These are phyloP conservation scores for Cheiracanthium punctorium DNA, from an alignment of 2,888 invertebrate species.

Conservation along the genomic window DNA sequence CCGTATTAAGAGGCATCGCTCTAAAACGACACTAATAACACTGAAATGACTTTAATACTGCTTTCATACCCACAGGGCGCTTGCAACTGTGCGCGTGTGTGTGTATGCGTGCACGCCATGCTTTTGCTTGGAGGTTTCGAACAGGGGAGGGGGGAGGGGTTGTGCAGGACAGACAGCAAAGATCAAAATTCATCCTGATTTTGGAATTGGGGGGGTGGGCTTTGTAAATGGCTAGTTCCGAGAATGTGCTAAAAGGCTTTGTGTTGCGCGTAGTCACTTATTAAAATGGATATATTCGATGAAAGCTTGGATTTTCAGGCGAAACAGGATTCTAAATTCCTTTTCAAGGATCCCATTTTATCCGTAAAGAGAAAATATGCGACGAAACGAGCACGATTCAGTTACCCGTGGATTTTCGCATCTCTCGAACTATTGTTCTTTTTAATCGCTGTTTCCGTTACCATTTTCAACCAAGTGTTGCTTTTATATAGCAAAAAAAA, in stretches of 20 bases:
- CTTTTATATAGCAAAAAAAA: too few relatives aligned
- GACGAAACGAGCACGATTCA: too few relatives aligned
- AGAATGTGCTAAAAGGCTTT: slow-evolving; percentile 31
- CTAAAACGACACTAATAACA: slow-evolving; percentile 69
- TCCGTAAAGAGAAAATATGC: neutral
- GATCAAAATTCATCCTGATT: slow-evolving; percentile 64
- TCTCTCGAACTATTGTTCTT: too few relatives aligned
- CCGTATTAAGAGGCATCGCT: slow-evolving; percentile 44
- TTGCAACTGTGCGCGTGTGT: neutral
- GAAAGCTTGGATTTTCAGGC: neutral
- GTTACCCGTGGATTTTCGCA: too few relatives aligned
- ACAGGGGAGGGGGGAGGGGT: neutral
- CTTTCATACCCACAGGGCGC: slow-evolving; percentile 52
- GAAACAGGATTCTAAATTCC: neutral
- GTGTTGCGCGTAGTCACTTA: slow-evolving; percentile 24
- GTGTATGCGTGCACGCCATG: neutral
- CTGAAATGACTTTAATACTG: slow-evolving; percentile 68
- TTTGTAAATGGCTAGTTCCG: slow-evolving; percentile 26
- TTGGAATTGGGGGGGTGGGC: slow-evolving; percentile 15
- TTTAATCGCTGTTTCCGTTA: too few relatives aligned
- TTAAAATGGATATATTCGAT: slow-evolving; percentile 22
- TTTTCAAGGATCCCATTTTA: neutral
- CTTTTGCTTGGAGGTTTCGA: too few relatives aligned
- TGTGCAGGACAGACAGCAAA: slow-evolving; percentile 4
- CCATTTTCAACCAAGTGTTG: too few relatives aligned